Percentiles rank a stretch among this genome's conserved stretches.
Conservation (phyloP, 2,113 vertebrate species). For the Hiodon alosoides region DNA sequence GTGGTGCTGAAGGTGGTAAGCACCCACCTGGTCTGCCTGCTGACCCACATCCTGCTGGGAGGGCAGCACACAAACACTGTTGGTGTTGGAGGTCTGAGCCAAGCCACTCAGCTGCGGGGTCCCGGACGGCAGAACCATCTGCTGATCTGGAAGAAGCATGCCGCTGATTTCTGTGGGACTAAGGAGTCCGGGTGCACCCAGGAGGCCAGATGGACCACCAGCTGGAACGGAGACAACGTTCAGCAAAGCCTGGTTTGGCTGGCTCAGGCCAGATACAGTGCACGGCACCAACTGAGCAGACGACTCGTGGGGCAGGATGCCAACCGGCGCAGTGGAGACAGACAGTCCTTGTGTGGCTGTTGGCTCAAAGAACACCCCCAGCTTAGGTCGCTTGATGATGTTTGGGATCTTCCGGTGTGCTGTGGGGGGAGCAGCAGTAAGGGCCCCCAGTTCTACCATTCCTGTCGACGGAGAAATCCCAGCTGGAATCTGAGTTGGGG, state of each 20-base stretch:
- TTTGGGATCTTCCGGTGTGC: slow-evolving; percentile 89
- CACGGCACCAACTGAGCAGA: slow-evolving; percentile 73
- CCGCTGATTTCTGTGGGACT: slow-evolving; percentile 70
- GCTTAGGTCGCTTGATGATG: slow-evolving; percentile 90
- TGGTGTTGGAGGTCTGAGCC: slow-evolving; percentile 67
- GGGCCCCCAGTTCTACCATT: slow-evolving; percentile 75
- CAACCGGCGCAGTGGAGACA: slow-evolving; percentile 52
- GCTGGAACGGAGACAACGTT: slow-evolving; percentile 86
- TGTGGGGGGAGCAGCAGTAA: slow-evolving; percentile 61
- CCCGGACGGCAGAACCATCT: slow-evolving; percentile 72
- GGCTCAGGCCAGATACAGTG: slow-evolving; percentile 70
- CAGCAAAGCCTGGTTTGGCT: slow-evolving; percentile 72
- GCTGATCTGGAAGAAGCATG: slow-evolving; percentile 83
- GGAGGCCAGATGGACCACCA: slow-evolving; percentile 61
- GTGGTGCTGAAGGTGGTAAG: slow-evolving; percentile 62
- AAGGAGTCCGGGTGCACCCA: slow-evolving; percentile 66
- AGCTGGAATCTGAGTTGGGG: slow-evolving; percentile 75
- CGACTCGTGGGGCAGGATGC: slow-evolving; percentile 72
- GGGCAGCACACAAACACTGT: slow-evolving; percentile 80
- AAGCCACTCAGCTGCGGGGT: slow-evolving; percentile 70
- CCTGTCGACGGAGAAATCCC: slow-evolving; percentile 67
- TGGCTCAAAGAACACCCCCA: slow-evolving; percentile 85
- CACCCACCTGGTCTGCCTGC: slow-evolving; percentile 68
- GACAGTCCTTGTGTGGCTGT: slow-evolving; percentile 71
- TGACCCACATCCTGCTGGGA: slow-evolving; percentile 73